Base-by-base conservation (phyloP, 2,888 invertebrate genomes). In the Lasioglossum lativentre region DNA sequence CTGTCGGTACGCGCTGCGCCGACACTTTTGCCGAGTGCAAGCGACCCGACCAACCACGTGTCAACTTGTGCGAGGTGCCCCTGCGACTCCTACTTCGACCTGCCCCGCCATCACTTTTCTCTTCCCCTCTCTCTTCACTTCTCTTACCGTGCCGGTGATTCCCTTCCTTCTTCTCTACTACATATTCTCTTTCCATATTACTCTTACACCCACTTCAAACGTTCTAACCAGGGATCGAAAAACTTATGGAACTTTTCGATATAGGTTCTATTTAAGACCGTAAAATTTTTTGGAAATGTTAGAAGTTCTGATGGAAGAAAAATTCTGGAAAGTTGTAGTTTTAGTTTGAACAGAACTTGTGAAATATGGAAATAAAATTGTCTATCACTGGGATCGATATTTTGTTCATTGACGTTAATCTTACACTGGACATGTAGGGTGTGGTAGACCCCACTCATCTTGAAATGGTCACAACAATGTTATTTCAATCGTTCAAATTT, bases 1-100 rank as follows among this genome's bases (percentile, higher is more conserved):
- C 93, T 93, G 93, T 93, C 90, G 92, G 93, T 93, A 92, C 93
- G 91, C 93, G 91, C 93, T 92, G 90, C 89, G 89, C 92, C 91
- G 92, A 93, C 93, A 93, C 93, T 93, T 93, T 93, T 93, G 90
- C 91, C 89, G 90, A 89, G 92, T 91, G 91, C 92, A 90, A 90
- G 90, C 93, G 92, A 92, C 93, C 92, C 88, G 91, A 92, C 91
- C 92, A 93, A 93, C 93, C 93, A 93, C 92, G 93, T 93, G 93
- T 92, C 93, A 93, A 93, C 93, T 91, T 88, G 91, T 90, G 88
- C 93, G 78, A 82, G 90, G 89, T 88, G 89, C 90, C 91, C 83
- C 86, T 84, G 77, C 82, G 70, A 82, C 79, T 82, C 79, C 87
- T 82, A 78, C 81, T 80, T 75, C 88, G 80, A 75, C 75, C 78